Conservation (phyloP, 1,140 invertebrate species). For the Macrocentrus cingulum region DNA sequence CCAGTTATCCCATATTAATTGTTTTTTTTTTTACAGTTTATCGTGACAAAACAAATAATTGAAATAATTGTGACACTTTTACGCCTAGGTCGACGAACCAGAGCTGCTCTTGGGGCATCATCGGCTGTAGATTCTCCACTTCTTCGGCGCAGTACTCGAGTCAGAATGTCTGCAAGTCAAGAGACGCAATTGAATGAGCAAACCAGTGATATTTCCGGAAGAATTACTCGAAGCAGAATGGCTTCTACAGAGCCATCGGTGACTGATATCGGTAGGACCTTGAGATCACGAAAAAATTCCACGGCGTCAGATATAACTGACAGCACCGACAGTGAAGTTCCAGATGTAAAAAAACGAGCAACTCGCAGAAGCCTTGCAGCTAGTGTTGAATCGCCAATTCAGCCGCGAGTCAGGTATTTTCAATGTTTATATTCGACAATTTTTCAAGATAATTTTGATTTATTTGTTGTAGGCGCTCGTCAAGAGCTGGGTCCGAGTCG, state of each 20-base stretch:
- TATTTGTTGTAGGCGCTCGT: constrained; percentile 27
- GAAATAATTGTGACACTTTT: not conserved
- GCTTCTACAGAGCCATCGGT: constrained; percentile 21
- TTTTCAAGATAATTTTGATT: not conserved
- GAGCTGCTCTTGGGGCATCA: constrained; percentile 1
- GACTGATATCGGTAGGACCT: constrained; percentile 22
- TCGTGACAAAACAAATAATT: not conserved
- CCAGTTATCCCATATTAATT: no score
- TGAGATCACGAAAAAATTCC: constrained; percentile 36
- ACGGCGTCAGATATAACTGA: constrained; percentile 36
- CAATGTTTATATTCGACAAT: constrained; percentile 3
- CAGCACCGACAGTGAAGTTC: constrained; percentile 23
- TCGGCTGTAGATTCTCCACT: constrained; percentile 35
- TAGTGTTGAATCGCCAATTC: constrained; percentile 22
- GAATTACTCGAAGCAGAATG: constrained; percentile 23
- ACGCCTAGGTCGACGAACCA: constrained; percentile 30
- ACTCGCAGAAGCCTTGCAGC: constrained; percentile 24
- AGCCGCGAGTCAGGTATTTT: constrained; percentile 28
- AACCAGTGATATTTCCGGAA: constrained; percentile 27
- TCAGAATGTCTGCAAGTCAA: constrained; percentile 20
- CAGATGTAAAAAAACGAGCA: constrained; percentile 23
- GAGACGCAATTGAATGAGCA: constrained; percentile 30
- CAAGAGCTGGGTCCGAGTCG: constrained; percentile 43
- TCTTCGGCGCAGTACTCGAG: constrained; percentile 38
- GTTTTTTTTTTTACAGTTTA: constrained; percentile 10